These are phyloP conservation scores for Meteorus sp. DNA, from an alignment of 1,140 invertebrate species.

Conservation along the genomic window DNA sequence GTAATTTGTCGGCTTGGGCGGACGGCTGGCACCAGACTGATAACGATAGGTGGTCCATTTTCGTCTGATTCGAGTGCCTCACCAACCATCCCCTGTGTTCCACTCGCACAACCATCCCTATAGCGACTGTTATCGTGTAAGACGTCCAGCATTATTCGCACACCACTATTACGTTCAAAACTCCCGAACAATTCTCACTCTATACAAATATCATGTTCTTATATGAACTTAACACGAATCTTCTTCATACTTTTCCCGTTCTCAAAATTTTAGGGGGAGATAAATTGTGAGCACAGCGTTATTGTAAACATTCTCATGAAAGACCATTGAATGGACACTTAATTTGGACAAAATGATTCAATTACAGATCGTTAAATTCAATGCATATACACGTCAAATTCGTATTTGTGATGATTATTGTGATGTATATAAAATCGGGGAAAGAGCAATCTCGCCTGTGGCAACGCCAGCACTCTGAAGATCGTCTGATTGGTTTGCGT, in stretches of 20 bases:
- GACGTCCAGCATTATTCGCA: slow-evolving; percentile 34
- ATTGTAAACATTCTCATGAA: no score
- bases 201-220: no score
- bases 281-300: no score
- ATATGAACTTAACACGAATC: no score
- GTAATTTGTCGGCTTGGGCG: slow-evolving; percentile 57
- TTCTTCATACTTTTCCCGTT: no score
- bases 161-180: not conserved
- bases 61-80: slow-evolving; percentile 42
- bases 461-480: slow-evolving; percentile 38
- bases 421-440: not conserved
- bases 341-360: no score
- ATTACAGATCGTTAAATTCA: no score
- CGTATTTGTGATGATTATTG: slow-evolving; percentile 1
- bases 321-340: no score
- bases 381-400: no score
- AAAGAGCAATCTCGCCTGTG: not conserved
- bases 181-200: no score
- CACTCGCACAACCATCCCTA: slow-evolving; percentile 32
- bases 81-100: slow-evolving; percentile 27
- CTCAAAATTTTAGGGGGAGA: no score
- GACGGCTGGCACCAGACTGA: slow-evolving; percentile 51
- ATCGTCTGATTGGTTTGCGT: slow-evolving; percentile 45
- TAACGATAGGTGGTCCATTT: slow-evolving; percentile 56
- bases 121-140: slow-evolving; percentile 40